Evolutionary conservation across 2,888 invertebrate species (phyloP), one percentile per base, ranked within the genome.

Genomic region (Abrostola triplasia): DNA sequence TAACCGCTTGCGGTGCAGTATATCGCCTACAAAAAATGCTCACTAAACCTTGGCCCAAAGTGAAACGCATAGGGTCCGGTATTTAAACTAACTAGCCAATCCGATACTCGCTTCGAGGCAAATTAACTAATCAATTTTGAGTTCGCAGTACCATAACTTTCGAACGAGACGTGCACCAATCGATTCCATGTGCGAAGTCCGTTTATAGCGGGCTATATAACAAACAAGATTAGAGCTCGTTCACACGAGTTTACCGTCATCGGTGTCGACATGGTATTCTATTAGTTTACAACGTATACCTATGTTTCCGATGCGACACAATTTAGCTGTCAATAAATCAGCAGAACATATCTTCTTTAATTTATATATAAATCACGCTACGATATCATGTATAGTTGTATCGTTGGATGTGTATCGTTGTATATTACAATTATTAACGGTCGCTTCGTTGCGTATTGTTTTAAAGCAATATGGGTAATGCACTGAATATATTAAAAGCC

Each of bases 1-100:
- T 66, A 58, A 60, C 57, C 82, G 90, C 88, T 90, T 91, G 82
- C 83, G 84, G 84, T 87, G 85, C 82, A 84, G 80, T 80, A 83
- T 80, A 83, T 80, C 70, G 77, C 79, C 71, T 76, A 73, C 66
- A 80, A 78, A 81, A 81, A 79, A 72, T 70, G 64, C 69, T 79
- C 69, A 76, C 58, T 73, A 76, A 82, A 78, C 79, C 80, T 84
- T 85, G 80, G 72, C 76, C 79, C 71, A 73, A 84, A 80, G 80
- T 82, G 77, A 79, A 82, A 84, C 83, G 83, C 84, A 76, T 83
- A 75, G 77, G 78, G 70, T 71, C 76, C 74, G 75, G 79, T 75
- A 80, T 77, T 64, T 70, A 71, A 63, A 62, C 64, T 77, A 72
- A 74, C 59, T 75, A 65, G 65, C 48, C 60, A 52, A 49, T 62